Base-by-base conservation (phyloP, 2,797 vertebrate species). In the Leptodactylus fallax region DNA sequence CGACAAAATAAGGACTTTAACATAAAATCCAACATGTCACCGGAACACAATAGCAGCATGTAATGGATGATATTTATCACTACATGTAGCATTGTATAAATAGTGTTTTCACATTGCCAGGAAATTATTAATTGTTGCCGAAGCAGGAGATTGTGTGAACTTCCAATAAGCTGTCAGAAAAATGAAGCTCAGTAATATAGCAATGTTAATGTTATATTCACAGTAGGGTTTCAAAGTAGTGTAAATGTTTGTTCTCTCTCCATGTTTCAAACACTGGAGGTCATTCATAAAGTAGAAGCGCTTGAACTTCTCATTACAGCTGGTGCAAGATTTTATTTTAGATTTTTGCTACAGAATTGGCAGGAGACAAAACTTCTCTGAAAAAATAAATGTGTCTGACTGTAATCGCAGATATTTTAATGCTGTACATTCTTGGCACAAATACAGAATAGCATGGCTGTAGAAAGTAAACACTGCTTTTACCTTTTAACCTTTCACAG, bases 311-410 rank as follows among this genome's bases (percentile, higher is more conserved):
- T 69, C 0, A 87, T 85, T 87, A 91, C 58, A 90, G 90, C 86
- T 92, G 85, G 91, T 92, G 80, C 86, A 91, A 93, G 89, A 76
- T 76, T 91, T 93, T 78, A 56, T 83, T 85, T 84, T 69, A 85
- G 36, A 85, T 88, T 84, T 84, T 92, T 88, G 90, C 90, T 89
- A 90, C 92, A 90, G 93, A 91, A 90, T 89, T 92, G 89, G 83
- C 87, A 93, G 92, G 90, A 94, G 94, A 93, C 92, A 92, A 90
- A 88, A 88, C n/a, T 92, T 93, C 83, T 94, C 93, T 93, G 88
- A 93, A 94, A 94, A 80, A 93, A 61, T 85, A 89, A 69, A 91
- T 90, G 86, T 90, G 86, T 53, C 81, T 93, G 90, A 90, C 90
- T 91, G 91, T 79, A 90, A 91, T 91, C 86, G 81, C 79, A 88